A percentile compares a stretch with the other conserved stretches of the same genome.
Conservation (phyloP, 2,113 vertebrate genomes). For the Meles meles region DNA sequence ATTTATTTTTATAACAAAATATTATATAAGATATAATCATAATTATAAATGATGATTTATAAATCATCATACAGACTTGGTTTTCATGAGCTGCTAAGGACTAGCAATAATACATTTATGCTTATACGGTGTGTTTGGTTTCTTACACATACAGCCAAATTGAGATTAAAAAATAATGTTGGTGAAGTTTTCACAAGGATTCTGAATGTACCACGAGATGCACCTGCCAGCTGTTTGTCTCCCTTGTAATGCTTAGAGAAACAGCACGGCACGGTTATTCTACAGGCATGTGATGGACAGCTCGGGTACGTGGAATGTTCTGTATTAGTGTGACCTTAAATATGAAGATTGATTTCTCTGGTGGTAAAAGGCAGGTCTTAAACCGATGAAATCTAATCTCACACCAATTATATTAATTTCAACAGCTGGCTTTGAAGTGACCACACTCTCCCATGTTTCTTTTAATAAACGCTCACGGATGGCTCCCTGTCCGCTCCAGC, state of each 20-base stretch:
- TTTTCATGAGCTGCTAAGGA: background rate
- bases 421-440: conserved; percentile 27
- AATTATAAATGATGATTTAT: background rate
- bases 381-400: conserved; percentile 43
- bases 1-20: no score
- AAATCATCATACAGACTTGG: background rate
- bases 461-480: background rate
- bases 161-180: background rate
- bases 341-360: background rate
- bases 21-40: no score
- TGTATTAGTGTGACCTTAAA: background rate
- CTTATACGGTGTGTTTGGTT: background rate
- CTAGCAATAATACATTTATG: background rate
- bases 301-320: background rate
- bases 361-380: conserved; percentile 33
- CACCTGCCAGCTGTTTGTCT: background rate
- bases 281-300: background rate
- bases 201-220: background rate
- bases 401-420: conserved; percentile 27
- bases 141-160: conserved; percentile 1
- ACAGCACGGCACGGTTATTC: background rate
- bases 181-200: background rate
- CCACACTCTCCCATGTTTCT: background rate
- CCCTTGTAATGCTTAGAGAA: background rate
- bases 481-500: background rate